phyloP scores from a whole-genome alignment of 2,888 invertebrate genomes.

The Drosophila limbata region DNA sequence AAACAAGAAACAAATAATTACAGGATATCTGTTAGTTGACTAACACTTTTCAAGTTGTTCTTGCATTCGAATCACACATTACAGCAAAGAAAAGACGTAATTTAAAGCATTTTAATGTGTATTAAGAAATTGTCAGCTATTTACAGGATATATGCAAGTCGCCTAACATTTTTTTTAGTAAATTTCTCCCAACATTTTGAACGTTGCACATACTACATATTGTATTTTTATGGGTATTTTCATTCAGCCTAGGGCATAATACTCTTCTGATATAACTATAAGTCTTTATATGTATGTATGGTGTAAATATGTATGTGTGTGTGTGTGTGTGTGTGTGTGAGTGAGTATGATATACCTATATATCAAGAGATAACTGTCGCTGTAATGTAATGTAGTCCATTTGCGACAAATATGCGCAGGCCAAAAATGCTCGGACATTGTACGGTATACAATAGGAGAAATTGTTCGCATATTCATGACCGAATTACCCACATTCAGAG shows the following conservation, averaged over 20 bases:
- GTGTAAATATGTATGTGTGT: slow-evolving; percentile 21
- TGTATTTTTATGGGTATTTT: slow-evolving; percentile 30
- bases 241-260: slow-evolving; percentile 31
- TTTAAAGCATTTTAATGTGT: not conserved
- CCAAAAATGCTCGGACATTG: slow-evolving; percentile 74
- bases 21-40: slow-evolving; percentile 5
- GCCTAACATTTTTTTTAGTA: not conserved
- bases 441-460: slow-evolving; percentile 56
- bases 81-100: not conserved
- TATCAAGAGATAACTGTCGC: slow-evolving; percentile 72
- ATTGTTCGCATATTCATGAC: slow-evolving; percentile 80
- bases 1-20: not conserved
- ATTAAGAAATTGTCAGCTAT: not conserved
- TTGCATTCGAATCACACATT: not conserved
- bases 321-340: slow-evolving; percentile 9
- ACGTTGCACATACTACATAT: slow-evolving; percentile 39
- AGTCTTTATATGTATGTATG: slow-evolving; percentile 10
- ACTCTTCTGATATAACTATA: slow-evolving; percentile 8
- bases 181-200: slow-evolving; percentile 10
- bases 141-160: not conserved
- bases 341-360: slow-evolving; percentile 41
- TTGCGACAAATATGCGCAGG: slow-evolving; percentile 76
- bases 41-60: not conserved
- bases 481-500: slow-evolving; percentile 74
- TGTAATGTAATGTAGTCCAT: slow-evolving; percentile 76